Conservation (phyloP, 2,888 invertebrate genomes). For the Aphelenchoides bicaudatus region DNA sequence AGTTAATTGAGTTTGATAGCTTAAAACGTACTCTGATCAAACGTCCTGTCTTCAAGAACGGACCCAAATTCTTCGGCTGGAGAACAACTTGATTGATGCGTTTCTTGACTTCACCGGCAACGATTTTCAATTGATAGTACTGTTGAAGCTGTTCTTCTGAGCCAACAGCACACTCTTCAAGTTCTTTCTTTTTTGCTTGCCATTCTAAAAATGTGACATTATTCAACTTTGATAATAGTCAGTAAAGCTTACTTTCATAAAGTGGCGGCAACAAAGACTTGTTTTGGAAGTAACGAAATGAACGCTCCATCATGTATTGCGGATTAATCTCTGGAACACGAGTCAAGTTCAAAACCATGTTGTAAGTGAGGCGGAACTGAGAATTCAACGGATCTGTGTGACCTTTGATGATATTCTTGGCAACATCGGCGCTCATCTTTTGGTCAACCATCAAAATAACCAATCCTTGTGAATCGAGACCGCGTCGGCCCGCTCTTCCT, state of each 20-base stretch:
- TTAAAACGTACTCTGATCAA: slow-evolving; percentile 73
- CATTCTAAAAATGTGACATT: slow-evolving; percentile 21
- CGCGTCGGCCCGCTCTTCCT: slow-evolving; percentile 92
- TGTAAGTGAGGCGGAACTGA: slow-evolving; percentile 97
- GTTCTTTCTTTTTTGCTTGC: slow-evolving; percentile 59
- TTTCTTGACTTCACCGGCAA: slow-evolving; percentile 21
- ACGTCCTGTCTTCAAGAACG: slow-evolving; percentile 89
- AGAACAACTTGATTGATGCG: slow-evolving; percentile 63
- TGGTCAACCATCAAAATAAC: slow-evolving; percentile 98
- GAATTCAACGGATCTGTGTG: slow-evolving; percentile 94
- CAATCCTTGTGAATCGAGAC: slow-evolving; percentile 88
- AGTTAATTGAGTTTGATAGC: slow-evolving; percentile 1
- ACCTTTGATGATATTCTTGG: slow-evolving; percentile 69
- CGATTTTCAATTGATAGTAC: slow-evolving; percentile 70
- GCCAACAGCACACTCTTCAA: slow-evolving; percentile 69
- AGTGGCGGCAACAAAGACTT: slow-evolving; percentile 87
- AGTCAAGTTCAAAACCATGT: slow-evolving; percentile 93
- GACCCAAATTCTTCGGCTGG: slow-evolving; percentile 80
- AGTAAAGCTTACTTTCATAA: slow-evolving; percentile 69
- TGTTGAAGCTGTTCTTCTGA: slow-evolving; percentile 75
- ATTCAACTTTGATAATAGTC: neutral
- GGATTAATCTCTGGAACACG: slow-evolving; percentile 98
- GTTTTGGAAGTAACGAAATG: slow-evolving; percentile 98
- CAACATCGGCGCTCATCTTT: slow-evolving; percentile 71
- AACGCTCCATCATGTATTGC: slow-evolving; percentile 95